Evolutionary conservation across 2,888 invertebrate genomes (phyloP).

Genomic region (Diaperis boleti): DNA sequence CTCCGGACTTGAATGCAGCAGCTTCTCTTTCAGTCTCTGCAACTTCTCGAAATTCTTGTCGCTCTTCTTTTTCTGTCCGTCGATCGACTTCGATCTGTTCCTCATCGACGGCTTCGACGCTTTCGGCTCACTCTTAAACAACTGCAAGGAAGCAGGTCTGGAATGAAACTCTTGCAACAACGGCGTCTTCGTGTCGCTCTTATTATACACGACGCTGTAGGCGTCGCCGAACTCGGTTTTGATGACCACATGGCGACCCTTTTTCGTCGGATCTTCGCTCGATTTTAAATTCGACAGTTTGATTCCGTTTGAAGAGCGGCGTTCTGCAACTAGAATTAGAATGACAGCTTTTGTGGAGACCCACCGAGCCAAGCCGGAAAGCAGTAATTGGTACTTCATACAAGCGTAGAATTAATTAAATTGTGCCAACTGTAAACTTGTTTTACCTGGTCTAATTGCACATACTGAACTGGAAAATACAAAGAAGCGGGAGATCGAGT

Average conservation of each 20-base stretch:
- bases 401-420: too few species aligned
- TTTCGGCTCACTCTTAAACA: slow-evolving; percentile 53
- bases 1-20: slow-evolving; percentile 62
- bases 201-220: slow-evolving; percentile 52
- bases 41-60: slow-evolving; percentile 57
- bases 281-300: slow-evolving; percentile 52
- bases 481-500: too few species aligned
- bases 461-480: too few species aligned
- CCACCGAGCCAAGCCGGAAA: too few species aligned
- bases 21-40: slow-evolving; percentile 62
- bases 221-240: slow-evolving; percentile 55
- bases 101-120: slow-evolving; percentile 46
- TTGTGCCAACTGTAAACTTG: neutral
- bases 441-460: too few species aligned
- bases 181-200: slow-evolving; percentile 48
- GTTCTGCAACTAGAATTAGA: slow-evolving; percentile 55
- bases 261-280: slow-evolving; percentile 44
- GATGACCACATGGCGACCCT: slow-evolving; percentile 60
- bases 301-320: slow-evolving; percentile 53
- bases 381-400: too few species aligned
- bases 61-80: slow-evolving; percentile 53
- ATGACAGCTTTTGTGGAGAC: neutral
- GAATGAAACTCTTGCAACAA: slow-evolving; percentile 51
- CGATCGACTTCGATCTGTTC: slow-evolving; percentile 61
- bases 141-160: slow-evolving; percentile 57